Conservation (phyloP, 2,113 vertebrate species). For the Brachionichthys hirsutus region DNA sequence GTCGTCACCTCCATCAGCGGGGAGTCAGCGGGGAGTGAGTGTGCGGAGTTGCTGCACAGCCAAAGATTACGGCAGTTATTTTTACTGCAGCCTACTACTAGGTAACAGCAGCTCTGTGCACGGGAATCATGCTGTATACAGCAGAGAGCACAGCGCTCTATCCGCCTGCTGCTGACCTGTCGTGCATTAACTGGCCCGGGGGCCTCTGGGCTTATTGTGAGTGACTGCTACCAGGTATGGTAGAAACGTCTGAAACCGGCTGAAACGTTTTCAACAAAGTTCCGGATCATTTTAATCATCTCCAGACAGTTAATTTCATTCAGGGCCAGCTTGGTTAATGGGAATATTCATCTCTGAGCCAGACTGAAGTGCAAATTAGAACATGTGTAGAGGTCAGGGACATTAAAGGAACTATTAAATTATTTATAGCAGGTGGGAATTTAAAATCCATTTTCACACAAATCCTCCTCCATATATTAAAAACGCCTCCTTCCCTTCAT, state of each 20-base stretch:
- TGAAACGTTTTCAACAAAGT: background rate
- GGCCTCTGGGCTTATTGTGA: slow-evolving; percentile 29
- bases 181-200: slow-evolving; percentile 16
- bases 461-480: slow-evolving; percentile 1
- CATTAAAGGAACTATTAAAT: slow-evolving; percentile 37
- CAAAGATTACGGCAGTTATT: slow-evolving; percentile 34
- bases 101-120: slow-evolving; percentile 27
- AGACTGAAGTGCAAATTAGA: slow-evolving; percentile 31
- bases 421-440: slow-evolving; percentile 19
- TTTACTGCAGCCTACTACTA: slow-evolving; percentile 24
- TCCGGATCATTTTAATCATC: slow-evolving; percentile 17
- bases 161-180: slow-evolving; percentile 53
- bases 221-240: slow-evolving; percentile 57
- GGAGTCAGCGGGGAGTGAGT: slow-evolving; percentile 23
- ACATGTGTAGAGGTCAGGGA: slow-evolving; percentile 21
- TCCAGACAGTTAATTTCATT: slow-evolving; percentile 24
- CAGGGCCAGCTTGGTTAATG: slow-evolving; percentile 37
- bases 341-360: slow-evolving; percentile 35
- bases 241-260: no score
- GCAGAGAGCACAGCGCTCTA: slow-evolving; percentile 15
- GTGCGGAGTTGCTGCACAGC: slow-evolving; percentile 9
- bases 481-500: no score
- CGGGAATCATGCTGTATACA: slow-evolving; percentile 8
- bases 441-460: background rate
- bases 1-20: slow-evolving; percentile 13